Base-by-base conservation (phyloP, 2,888 invertebrate genomes). In the Phyllotreta striolata region DNA sequence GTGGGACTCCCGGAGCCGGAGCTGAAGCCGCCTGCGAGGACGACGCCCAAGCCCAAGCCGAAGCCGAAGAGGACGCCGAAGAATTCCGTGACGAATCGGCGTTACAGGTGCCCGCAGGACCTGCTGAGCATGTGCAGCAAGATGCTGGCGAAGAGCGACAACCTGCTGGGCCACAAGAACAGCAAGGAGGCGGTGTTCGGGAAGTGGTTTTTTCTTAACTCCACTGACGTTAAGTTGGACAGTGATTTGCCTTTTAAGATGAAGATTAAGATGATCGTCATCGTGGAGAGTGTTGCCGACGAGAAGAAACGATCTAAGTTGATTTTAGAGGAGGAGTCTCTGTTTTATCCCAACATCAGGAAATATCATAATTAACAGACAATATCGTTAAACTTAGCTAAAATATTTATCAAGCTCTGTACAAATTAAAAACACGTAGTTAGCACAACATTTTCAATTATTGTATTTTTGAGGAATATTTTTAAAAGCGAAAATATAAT, bases 151-250 rank as follows among this genome's bases (percentile, higher is more conserved):
- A 54, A 55, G 41, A 62, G 58, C 7, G 39, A 49, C 37, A 37
- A 47, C 7, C 5, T 62, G 0, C 10, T 38, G 14, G 62, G 58
- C n/a, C 39, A 57, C 7, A 34, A 40, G 10, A 62, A 62, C 14
- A 43, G 39, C 10, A 55, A 57, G 0, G 38, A 55, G 49, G 35
- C 57, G n/a, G 41, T 49, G 37, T 35, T 65, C 9, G 58, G 54
- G 7, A 65, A 65, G 14, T 49, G 62, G 58, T 65, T 65, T 65
- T 65, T 65, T 65, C 65, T 61, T 43, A 55, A 58, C 34, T 13
- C 34, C 12, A 52, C 38, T 54, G 52, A 58, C 54, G 40, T 12
- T 46, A 43, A 43, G 41, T 10, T 55, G 34, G 58, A 41, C 14
- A 35, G 35, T 6, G 14, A 57, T 35, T 41, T 12, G 9, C 24